Conservation (phyloP, 2,113 vertebrate genomes). For the Cricetomys ansorgei region DNA sequence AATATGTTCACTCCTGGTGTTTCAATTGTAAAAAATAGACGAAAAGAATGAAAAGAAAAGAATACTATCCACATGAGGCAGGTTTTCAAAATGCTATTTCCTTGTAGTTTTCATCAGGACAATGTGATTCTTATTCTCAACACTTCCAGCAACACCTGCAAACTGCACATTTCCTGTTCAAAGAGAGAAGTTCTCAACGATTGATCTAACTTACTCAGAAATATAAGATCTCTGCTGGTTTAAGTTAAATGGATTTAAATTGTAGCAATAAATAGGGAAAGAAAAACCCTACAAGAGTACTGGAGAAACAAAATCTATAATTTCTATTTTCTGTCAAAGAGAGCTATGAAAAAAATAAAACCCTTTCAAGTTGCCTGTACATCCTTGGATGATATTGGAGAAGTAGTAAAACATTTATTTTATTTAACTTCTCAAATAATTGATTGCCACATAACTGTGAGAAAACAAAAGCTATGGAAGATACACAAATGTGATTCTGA, state of each 20-base stretch:
- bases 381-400: neutral
- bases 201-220: conserved; percentile 2
- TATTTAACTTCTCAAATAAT: conserved; percentile 15
- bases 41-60: too few species aligned
- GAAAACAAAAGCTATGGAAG: conserved; percentile 34
- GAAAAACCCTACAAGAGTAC: neutral
- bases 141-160: neutral
- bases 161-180: conserved; percentile 7
- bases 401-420: neutral
- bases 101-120: neutral
- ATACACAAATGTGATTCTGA: neutral
- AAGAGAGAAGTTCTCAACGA: conserved; percentile 30
- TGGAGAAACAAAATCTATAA: neutral
- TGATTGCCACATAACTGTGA: neutral
- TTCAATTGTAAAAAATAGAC: neutral
- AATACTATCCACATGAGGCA: neutral
- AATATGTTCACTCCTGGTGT: neutral
- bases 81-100: conserved; percentile 11
- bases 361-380: conserved; percentile 4
- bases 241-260: conserved; percentile 17
- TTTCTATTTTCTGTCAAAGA: neutral
- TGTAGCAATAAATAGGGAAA: neutral
- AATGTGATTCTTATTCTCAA: neutral
- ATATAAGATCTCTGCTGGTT: neutral
- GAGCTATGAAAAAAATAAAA: neutral